Evolutionary conservation across 2,113 vertebrate species (phyloP).

Genomic region (Halichoerus grypus): DNA sequence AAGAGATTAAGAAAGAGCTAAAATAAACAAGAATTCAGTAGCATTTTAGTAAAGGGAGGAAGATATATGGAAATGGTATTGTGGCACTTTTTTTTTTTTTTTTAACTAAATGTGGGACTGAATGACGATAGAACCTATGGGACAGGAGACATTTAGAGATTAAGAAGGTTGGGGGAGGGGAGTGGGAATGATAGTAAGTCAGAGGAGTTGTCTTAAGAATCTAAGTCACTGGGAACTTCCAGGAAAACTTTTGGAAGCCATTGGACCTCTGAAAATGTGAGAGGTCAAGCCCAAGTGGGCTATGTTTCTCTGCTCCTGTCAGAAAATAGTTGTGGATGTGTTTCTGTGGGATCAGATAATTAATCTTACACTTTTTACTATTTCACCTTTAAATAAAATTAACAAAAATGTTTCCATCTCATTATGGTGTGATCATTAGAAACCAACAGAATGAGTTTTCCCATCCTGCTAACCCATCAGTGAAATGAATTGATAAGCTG

Average conservation of each 20-base stretch:
- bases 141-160: neutral
- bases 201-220: neutral
- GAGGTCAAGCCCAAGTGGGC: neutral
- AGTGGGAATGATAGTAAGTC: neutral
- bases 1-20: neutral
- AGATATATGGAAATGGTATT: neutral
- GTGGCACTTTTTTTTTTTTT: neutral
- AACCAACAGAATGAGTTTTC: neutral
- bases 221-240: neutral
- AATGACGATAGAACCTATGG: neutral
- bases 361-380: neutral
- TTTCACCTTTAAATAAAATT: neutral
- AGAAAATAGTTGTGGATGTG: neutral
- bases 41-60: neutral
- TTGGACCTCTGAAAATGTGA: neutral
- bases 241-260: neutral
- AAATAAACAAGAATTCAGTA: neutral
- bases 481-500: neutral
- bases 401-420: neutral
- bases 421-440: neutral
- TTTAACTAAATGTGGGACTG: neutral
- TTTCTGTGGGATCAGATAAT: neutral
- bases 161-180: neutral
- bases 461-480: neutral
- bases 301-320: neutral